Conservation (phyloP, 2,797 vertebrate species). For the Knipowitschia caucasica region DNA sequence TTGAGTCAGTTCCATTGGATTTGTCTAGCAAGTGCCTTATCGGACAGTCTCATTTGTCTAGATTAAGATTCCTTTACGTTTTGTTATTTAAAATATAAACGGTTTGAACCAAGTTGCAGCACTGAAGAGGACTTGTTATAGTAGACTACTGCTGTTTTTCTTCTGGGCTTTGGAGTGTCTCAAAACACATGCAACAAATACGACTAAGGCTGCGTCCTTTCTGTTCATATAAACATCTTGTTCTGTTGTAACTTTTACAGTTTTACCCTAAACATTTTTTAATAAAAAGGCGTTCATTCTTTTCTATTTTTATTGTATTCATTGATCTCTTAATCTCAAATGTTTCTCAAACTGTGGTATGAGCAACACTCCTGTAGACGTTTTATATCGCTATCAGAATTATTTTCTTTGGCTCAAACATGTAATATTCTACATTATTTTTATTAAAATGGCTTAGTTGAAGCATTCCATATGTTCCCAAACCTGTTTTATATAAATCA, state of each 20-base stretch:
- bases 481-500: no score
- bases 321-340: neutral
- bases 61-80: slow-evolving; percentile 13
- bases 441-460: no score
- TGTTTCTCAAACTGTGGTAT: neutral
- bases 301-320: slow-evolving; percentile 21
- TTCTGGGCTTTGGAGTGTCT: neutral
- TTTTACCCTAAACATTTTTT: slow-evolving; percentile 73
- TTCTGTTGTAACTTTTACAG: slow-evolving; percentile 75
- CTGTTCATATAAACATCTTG: slow-evolving; percentile 27
- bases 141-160: slow-evolving; percentile 27
- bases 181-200: neutral
- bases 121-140: slow-evolving; percentile 10
- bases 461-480: no score
- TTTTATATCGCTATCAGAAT: no score
- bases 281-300: slow-evolving; percentile 67
- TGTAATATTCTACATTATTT: no score
- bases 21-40: slow-evolving; percentile 71
- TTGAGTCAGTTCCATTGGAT: slow-evolving; percentile 39
- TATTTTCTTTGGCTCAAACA: no score
- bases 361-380: no score
- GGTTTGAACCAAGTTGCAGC: slow-evolving; percentile 5
- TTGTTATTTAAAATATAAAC: neutral
- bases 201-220: slow-evolving; percentile 15
- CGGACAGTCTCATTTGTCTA: slow-evolving; percentile 35